phyloP scores from a whole-genome alignment of 1,140 invertebrate species.

The Melanaphis sacchari region DNA sequence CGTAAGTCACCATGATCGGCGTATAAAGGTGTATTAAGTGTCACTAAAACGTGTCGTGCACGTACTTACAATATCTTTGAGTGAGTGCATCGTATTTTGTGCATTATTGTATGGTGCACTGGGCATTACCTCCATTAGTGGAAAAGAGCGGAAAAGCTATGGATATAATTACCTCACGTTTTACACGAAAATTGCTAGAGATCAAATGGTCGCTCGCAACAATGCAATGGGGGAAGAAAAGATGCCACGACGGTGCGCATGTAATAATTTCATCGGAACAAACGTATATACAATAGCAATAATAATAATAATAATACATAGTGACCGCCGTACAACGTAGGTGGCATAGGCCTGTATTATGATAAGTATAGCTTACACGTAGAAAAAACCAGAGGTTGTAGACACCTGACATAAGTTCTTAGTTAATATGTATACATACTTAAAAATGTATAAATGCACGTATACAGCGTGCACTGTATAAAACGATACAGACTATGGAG shows the following conservation, averaged over 20 bases:
- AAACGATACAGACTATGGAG: background rate
- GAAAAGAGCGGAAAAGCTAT: background rate
- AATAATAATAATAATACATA: background rate
- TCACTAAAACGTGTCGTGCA: background rate
- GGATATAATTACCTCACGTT: constrained; percentile 42
- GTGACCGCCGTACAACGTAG: background rate
- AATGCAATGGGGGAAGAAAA: background rate
- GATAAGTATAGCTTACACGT: background rate
- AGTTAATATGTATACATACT: background rate
- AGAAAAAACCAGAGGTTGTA: background rate
- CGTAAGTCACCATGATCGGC: background rate
- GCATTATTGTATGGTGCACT: background rate
- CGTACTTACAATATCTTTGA: background rate
- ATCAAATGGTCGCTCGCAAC: background rate
- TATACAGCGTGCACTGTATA: background rate
- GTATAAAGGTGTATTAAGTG: too few species aligned
- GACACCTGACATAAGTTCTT: background rate
- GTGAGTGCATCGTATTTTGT: background rate
- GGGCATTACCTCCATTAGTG: too few species aligned
- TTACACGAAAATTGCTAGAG: constrained; percentile 4
- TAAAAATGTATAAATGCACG: background rate
- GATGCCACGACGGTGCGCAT: background rate
- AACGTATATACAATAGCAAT: background rate
- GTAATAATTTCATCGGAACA: background rate
- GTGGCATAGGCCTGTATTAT: background rate